Conservation (phyloP, 2,888 invertebrate species). For the Acheta domesticus region DNA sequence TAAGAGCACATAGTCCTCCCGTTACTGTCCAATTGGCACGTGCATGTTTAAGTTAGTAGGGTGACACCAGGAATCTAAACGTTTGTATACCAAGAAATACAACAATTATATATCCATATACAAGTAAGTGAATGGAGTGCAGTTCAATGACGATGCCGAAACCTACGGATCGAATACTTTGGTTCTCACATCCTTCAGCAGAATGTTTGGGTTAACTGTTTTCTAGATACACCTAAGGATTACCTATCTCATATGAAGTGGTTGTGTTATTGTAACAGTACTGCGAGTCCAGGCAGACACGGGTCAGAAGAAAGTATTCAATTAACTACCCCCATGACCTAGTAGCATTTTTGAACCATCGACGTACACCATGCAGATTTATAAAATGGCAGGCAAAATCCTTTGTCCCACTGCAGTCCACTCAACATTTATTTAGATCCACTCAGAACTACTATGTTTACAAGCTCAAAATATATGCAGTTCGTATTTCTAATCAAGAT, state of each 20-base stretch:
- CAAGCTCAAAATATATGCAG: constrained; percentile 9
- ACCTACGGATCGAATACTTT: too few relatives aligned
- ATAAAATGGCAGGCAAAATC: background rate
- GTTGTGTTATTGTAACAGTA: too few relatives aligned
- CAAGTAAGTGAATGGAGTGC: background rate
- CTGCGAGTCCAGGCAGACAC: too few relatives aligned
- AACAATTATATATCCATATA: background rate
- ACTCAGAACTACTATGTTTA: background rate
- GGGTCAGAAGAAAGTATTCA: too few relatives aligned
- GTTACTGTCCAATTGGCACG: background rate
- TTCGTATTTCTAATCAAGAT: background rate
- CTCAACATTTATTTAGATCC: background rate
- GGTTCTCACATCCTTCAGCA: too few relatives aligned
- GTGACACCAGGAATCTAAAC: background rate
- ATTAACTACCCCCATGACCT: too few relatives aligned
- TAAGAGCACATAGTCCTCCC: background rate
- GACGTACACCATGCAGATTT: too few relatives aligned
- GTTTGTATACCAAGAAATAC: background rate
- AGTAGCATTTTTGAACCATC: too few relatives aligned
- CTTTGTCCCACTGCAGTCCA: background rate
- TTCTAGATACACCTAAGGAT: too few relatives aligned
- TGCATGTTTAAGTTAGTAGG: constrained; percentile 1
- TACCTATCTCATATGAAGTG: too few relatives aligned
- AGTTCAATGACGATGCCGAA: background rate
- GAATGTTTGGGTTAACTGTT: too few relatives aligned